Conservation (phyloP, 2,888 invertebrate genomes). For the Lamellibrachia satsuma region DNA sequence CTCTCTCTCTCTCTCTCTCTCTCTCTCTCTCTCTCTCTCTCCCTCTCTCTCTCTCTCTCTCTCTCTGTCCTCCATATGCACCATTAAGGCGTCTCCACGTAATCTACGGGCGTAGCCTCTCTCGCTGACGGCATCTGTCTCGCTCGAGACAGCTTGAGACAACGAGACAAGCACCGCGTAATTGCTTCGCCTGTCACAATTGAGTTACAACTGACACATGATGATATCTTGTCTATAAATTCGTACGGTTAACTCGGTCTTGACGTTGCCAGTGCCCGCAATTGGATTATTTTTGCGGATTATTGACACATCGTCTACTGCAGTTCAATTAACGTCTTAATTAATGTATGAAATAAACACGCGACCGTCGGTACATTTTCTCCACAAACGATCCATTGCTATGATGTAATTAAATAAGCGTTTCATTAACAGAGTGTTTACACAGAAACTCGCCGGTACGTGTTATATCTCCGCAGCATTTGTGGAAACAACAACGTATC, state of each 20-base stretch:
- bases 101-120: not conserved
- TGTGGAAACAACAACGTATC: no score
- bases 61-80: no score
- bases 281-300: not conserved
- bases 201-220: not conserved
- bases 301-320: not conserved
- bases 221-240: not conserved
- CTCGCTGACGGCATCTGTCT: not conserved
- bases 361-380: not conserved
- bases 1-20: no score
- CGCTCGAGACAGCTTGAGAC: not conserved
- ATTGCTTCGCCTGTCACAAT: not conserved
- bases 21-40: no score
- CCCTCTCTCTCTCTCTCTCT: no score
- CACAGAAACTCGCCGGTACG: not conserved
- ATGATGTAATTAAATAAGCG: slow-evolving; percentile 3
- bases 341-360: not conserved
- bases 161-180: not conserved
- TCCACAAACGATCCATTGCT: not conserved
- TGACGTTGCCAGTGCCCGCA: not conserved
- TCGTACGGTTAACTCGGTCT: not conserved
- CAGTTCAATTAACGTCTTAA: not conserved
- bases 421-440: not conserved
- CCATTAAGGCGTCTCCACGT: not conserved
- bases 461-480: not conserved